These are phyloP conservation scores for Watsonalla cultraria DNA, from an alignment of 2,888 invertebrate species.

Conservation along the genomic window DNA sequence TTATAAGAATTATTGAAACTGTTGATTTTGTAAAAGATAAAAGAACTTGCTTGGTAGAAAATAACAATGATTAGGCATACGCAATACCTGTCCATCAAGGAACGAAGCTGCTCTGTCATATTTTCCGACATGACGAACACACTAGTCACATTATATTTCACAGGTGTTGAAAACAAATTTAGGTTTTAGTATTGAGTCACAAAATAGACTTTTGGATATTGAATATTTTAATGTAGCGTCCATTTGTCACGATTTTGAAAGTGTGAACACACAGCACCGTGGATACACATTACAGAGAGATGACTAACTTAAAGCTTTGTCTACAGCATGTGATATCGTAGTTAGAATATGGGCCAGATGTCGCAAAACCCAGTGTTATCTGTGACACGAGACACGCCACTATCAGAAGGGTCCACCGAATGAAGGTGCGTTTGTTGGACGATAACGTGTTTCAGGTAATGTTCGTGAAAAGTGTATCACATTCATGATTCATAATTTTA, in stretches of 20 bases:
- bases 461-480: neutral
- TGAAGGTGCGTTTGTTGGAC: constrained; percentile 9
- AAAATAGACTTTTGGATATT: too few relatives aligned
- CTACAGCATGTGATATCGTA: constrained; percentile 43
- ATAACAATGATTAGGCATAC: neutral
- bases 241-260: constrained; percentile 6
- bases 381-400: constrained; percentile 23
- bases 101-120: constrained; percentile 38
- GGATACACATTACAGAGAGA: constrained; percentile 36
- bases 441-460: neutral
- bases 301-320: constrained; percentile 53
- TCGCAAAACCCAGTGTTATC: constrained; percentile 50
- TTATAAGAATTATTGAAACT: too few relatives aligned
- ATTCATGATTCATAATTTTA: neutral
- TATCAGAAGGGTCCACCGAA: constrained; percentile 16
- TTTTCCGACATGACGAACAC: constrained; percentile 40
- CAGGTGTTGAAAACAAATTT: constrained; percentile 1
- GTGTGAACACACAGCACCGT: constrained; percentile 15
- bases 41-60: too few relatives aligned
- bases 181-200: neutral
- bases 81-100: constrained; percentile 46
- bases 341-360: constrained; percentile 57
- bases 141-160: constrained; percentile 20
- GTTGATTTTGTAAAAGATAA: too few relatives aligned
- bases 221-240: too few relatives aligned